These are phyloP conservation scores for Chloropsis cyanopogon DNA, from an alignment of 2,113 vertebrate species.

Conservation along the genomic window DNA sequence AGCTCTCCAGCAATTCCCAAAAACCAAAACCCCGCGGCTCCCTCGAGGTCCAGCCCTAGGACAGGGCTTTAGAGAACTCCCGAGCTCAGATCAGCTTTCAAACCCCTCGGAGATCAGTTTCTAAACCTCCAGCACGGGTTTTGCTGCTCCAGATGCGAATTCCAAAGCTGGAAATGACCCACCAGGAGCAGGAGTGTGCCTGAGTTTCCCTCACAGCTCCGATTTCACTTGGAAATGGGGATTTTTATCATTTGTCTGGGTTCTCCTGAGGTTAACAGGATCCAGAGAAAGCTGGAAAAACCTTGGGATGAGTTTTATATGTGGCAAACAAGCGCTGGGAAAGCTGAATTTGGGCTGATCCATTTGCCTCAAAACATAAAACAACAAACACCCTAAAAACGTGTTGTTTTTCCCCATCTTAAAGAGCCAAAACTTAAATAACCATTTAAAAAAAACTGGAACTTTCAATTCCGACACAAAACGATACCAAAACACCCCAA, in stretches of 20 bases:
- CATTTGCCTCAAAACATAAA: not conserved
- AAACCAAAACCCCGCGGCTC: too few relatives aligned
- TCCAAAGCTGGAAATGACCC: not conserved
- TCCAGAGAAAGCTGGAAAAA: not conserved
- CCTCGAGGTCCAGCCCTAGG: fast-evolving
- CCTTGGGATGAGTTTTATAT: not conserved
- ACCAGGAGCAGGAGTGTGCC: not conserved
- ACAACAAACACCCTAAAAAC: not conserved
- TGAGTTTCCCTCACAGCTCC: not conserved
- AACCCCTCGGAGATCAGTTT: not conserved
- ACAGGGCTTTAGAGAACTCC: not conserved
- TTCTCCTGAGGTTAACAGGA: not conserved
- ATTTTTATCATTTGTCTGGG: fast-evolving
- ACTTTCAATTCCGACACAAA: not conserved
- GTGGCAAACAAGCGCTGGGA: not conserved
- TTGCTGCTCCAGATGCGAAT: not conserved
- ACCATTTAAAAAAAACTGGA: not conserved
- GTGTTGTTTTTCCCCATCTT: fast-evolving
- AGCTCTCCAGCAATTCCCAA: not conserved
- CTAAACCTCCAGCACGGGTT: not conserved
- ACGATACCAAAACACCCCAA: fast-evolving
- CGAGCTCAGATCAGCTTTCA: not conserved
- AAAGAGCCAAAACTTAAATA: not conserved
- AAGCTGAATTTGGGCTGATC: not conserved
- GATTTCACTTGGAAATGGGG: not conserved